Percentiles rank a stretch among this genome's conserved stretches.
Conservation (phyloP, 2,113 vertebrate species). For the Neolamprologus tretocephalus region DNA sequence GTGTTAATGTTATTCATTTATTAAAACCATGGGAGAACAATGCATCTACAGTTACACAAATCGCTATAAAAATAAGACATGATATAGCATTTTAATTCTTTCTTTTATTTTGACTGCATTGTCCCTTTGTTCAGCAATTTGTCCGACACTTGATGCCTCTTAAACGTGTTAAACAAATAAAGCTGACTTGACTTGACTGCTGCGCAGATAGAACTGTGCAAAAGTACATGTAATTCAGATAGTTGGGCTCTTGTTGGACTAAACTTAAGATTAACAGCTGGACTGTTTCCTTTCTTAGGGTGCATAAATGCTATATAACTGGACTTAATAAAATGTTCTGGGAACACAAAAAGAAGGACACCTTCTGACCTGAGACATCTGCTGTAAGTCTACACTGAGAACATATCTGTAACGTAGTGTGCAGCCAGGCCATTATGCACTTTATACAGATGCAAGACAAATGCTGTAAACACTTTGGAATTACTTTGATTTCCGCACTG, state of each 20-base stretch:
- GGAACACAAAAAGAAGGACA: background rate
- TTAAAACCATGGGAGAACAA: background rate
- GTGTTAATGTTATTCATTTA: background rate
- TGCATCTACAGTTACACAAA: fast-evolving
- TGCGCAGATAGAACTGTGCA: background rate
- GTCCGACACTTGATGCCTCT: background rate
- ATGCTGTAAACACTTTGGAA: background rate
- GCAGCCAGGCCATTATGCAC: background rate
- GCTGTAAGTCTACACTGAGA: background rate
- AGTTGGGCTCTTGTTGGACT: background rate
- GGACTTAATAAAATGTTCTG: background rate
- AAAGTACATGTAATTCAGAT: background rate
- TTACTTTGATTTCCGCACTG: background rate
- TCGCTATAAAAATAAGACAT: background rate
- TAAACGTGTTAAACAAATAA: background rate
- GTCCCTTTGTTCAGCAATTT: background rate
- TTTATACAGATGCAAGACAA: background rate
- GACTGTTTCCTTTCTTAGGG: background rate
- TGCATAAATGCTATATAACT: background rate
- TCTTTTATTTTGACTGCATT: background rate
- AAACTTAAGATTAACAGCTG: background rate
- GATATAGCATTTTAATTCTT: background rate
- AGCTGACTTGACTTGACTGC: background rate
- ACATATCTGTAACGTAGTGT: background rate
- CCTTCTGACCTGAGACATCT: background rate